Percentiles rank a stretch among this genome's conserved stretches.
These are phyloP conservation scores for Taenioides sp. DNA, from an alignment of 2,797 vertebrate genomes.

Conservation along the genomic window DNA sequence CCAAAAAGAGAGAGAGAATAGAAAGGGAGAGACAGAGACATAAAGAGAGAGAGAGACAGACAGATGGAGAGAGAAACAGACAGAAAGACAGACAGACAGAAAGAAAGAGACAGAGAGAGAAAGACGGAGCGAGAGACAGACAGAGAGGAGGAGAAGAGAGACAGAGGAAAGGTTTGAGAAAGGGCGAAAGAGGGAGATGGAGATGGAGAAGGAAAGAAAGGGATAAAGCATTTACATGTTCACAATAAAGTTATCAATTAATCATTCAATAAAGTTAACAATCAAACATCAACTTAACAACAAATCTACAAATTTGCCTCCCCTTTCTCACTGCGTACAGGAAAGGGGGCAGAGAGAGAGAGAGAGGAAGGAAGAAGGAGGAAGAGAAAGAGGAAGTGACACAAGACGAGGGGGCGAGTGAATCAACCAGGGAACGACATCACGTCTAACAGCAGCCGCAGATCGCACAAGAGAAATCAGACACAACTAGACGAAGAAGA, in stretches of 20 bases:
- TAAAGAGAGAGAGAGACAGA: slow-evolving; percentile 62
- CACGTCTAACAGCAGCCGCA: slow-evolving; percentile 49
- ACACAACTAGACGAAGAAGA: slow-evolving; percentile 12
- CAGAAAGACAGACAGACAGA: too few species aligned
- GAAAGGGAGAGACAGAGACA: too few species aligned
- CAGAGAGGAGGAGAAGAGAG: slow-evolving; percentile 67
- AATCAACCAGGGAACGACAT: slow-evolving; percentile 73
- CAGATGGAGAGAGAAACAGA: too few species aligned
- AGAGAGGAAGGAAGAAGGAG: slow-evolving; percentile 26
- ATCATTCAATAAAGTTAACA: too few species aligned
- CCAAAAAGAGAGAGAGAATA: slow-evolving; percentile 5
- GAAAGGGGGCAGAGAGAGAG: slow-evolving; percentile 26
- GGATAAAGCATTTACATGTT: too few species aligned
- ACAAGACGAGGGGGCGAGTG: slow-evolving; percentile 19
- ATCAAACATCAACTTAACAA: too few species aligned
- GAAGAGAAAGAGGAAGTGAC: slow-evolving; percentile 70
- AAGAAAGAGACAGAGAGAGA: slow-evolving; percentile 2
- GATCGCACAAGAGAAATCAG: slow-evolving; percentile 32
- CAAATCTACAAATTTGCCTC: too few species aligned
- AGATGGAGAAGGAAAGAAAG: too few species aligned
- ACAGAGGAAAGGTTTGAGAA: slow-evolving; percentile 43
- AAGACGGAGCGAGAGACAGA: too few species aligned
- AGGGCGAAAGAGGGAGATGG: slow-evolving; percentile 21
- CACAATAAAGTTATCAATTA: too few species aligned
- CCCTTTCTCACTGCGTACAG: too few species aligned